Base-by-base conservation (phyloP, 2,797 vertebrate genomes). In the Novumbra hubbsi region DNA sequence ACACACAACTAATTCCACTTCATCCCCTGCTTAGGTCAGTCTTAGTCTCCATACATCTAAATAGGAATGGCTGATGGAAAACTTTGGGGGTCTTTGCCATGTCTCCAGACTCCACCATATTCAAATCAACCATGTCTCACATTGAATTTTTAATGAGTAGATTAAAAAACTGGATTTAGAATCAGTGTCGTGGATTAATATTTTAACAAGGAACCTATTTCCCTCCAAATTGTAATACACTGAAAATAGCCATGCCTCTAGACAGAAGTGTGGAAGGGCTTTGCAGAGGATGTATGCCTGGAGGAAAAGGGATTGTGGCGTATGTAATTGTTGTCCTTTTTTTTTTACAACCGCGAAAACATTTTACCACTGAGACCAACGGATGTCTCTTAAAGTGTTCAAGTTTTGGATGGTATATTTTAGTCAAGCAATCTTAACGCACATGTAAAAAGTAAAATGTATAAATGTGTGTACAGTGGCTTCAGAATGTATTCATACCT, bases 161-260 rank as follows among this genome's bases (percentile, higher is more conserved):
- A 87, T 88, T 87, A 85, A 81, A 81, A 87, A 84, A 84, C 85
- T 87, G 84, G 78, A 84, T 88, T 88, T 86, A 81, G 83, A 88
- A 83, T 88, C 83, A 85, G 85, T 81, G 76, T 78, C 75, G 60
- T 76, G 77, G 79, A 88, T 88, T 85, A 80, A 87, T 86, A 83
- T 86, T 88, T 88, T 78, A 88, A 76, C 73, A 62, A 80, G 78
- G 70, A 72, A 83, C 83, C 80, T 85, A 85, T 87, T 84, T 86
- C 77, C 78, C 75, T 76, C 78, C 75, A 84, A 88, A 86, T 80
- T 80, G 55, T 67, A 83, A 88, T 84, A 84, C 63, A 74, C 77
- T 48, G 64, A 78, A 78, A 85, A 84, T 76, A 76, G 69, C 52
- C 70, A 68, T 78, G 52, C 80, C 67, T 80, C 49, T 76, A 11